Evolutionary conservation across 2,888 invertebrate genomes (phyloP).

Genomic region (Euspilapteryx auroguttella): DNA sequence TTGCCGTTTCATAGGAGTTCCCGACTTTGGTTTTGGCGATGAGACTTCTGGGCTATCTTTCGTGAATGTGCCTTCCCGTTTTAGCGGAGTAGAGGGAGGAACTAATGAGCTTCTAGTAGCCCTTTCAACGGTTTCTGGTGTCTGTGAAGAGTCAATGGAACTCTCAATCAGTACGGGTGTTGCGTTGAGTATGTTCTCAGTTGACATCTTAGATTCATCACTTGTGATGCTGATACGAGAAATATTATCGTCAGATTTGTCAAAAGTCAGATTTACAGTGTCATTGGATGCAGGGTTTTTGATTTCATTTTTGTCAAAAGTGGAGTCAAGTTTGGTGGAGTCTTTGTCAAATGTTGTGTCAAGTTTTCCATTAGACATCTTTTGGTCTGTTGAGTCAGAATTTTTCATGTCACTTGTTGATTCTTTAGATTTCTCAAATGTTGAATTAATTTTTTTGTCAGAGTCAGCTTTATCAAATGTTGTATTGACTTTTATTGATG

Average conservation of each 20-base stretch:
- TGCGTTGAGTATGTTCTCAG: slow-evolving; percentile 27
- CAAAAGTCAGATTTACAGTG: slow-evolving; percentile 16
- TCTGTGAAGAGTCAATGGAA: slow-evolving; percentile 28
- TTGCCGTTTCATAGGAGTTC: slow-evolving; percentile 19
- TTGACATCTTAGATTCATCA: slow-evolving; percentile 22
- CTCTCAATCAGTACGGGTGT: slow-evolving; percentile 39
- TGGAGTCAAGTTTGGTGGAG: slow-evolving; percentile 7
- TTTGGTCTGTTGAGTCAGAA: background rate
- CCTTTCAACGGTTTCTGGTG: slow-evolving; percentile 1
- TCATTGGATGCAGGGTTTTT: slow-evolving; percentile 5
- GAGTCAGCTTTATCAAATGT: slow-evolving; percentile 1
- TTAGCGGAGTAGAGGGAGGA: slow-evolving; percentile 17
- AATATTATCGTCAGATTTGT: slow-evolving; percentile 18
- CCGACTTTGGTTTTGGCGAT: slow-evolving; percentile 7
- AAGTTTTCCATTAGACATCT: slow-evolving; percentile 8
- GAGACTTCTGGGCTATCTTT: slow-evolving; percentile 22
- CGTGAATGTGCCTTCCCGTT: slow-evolving; percentile 44
- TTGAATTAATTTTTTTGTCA: background rate
- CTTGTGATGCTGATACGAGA: slow-evolving; percentile 35
- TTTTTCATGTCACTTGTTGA: background rate
- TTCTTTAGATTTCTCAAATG: slow-evolving; percentile 7
- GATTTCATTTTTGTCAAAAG: slow-evolving; percentile 10
- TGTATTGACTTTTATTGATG: background rate
- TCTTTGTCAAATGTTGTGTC: slow-evolving; percentile 24
- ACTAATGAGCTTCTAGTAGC: background rate